These are phyloP conservation scores for Podotricha telesiphe DNA, from an alignment of 2,888 invertebrate genomes.

Conservation along the genomic window DNA sequence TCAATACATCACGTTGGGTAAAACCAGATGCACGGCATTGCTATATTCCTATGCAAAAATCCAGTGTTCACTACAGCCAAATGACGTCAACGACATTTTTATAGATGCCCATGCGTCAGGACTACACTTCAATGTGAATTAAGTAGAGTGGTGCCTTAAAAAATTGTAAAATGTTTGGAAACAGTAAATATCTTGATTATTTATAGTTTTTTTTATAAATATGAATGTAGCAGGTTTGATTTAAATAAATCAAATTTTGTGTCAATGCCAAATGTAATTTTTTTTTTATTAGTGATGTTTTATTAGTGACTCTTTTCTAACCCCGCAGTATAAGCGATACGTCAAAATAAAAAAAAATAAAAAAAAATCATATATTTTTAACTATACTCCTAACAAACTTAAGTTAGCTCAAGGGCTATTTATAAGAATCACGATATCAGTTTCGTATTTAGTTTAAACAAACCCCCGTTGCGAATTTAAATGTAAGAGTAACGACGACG, in stretches of 20 bases:
- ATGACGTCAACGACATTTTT: constrained; percentile 60
- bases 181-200: too few species aligned
- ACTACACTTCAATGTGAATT: constrained; percentile 25
- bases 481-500: constrained; percentile 24
- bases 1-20: constrained; percentile 12
- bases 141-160: not conserved
- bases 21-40: constrained; percentile 32
- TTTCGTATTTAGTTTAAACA: constrained; percentile 19
- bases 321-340: too few species aligned
- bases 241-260: too few species aligned
- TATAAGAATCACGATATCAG: constrained; percentile 6
- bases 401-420: not conserved
- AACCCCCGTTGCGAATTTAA: constrained; percentile 31
- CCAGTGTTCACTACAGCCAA: constrained; percentile 58
- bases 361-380: too few species aligned
- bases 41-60: constrained; percentile 61
- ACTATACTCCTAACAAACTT: not conserved
- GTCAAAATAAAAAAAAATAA: too few species aligned
- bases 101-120: constrained; percentile 33
- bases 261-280: too few species aligned
- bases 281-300: too few species aligned
- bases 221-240: too few species aligned
- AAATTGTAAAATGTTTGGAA: not conserved
- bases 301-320: too few species aligned
- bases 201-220: too few species aligned